Evolutionary conservation across 1,140 invertebrate genomes (phyloP), one percentile per base, ranked within the genome.

Genomic region (Manduca sexta): DNA sequence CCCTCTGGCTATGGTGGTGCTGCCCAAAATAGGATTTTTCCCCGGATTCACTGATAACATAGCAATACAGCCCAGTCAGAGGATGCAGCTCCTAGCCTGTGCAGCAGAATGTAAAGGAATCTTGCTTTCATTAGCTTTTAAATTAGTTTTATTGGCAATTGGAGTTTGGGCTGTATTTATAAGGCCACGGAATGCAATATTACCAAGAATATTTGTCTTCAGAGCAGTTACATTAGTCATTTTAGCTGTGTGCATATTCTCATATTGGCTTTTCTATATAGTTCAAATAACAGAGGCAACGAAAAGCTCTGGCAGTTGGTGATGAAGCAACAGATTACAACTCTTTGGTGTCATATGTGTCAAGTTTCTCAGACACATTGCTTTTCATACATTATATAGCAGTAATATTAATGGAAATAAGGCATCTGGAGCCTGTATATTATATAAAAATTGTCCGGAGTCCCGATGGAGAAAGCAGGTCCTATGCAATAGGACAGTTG

Each of bases 231-330:
- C 98, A 14, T 86, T 98, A 39, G 89, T 96, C 10, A 89, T 99
- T 29, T 91, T 98, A n/a, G 91, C 97, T 40, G 89, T 99, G 8
- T 95, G 97, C 74, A 95, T 93, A 47, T 97, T 98, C 87, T 93
- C 96, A 11, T 98, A 97, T 86, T 99, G 98, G 97, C 87, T 99
- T 0, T 99, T 99, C 81, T 99, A 98, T 74, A 92, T 96, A 63
- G 95, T 97, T 35, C 93, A 98, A 89, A 91, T 96, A 56, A 93
- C 90, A 16, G 93, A 93, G 80, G 91, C 90, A n/a, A 90, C 91
- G 14, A 91, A 12, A 92, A 77, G 92, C 92, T 48, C 87, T 92
- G n/a, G 92, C 91, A 11, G 91, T 93, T 31, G 91, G 90, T 8
- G 93, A 93, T 58, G 93, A 94, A 83, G 90, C 91, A 21, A 90